Base-by-base conservation (phyloP, 1,140 invertebrate genomes). In the Trichomalopsis sarcophagae region DNA sequence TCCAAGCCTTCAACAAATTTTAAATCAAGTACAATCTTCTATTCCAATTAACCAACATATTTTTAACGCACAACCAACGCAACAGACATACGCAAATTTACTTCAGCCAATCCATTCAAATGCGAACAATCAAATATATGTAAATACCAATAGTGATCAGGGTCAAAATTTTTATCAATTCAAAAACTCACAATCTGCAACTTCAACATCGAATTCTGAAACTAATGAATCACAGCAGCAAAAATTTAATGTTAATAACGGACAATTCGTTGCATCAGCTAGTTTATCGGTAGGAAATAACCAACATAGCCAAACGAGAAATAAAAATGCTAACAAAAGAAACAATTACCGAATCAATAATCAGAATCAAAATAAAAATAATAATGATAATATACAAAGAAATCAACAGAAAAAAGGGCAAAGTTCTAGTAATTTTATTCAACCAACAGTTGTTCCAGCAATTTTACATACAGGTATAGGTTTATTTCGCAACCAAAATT, bases 371-470 rank as follows among this genome's bases (percentile, higher is more conserved):
- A 78, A 73, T 27, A 81, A 36, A 36, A 81, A 86, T 23, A 84
- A 80, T 50, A 78, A 88, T 30, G 81, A 84, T 68, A 50, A 73
- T 47, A 40, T 62, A 77, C 6, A 74, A 21, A 81, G 33, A 71
- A 86, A 86, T 69, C 50, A 86, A 33, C 89, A 90, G 82, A 47
- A 87, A 11, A 36, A 85, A 80, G 86, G 83, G 3, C 79, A 87
- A 76, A 91, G 89, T 73, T 85, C 82, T 30, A 92, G 91, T 82
- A 83, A 82, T 55, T 89, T 87, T 27, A 1, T 91, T 2, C 90
- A 91, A 78, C 85, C 89, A 69, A 87, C 90, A 69, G 50, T 92
- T 10, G 78, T 92, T 13, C 92, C 91, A 76, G 88, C 89, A 1
- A 68, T 91, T 14, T 75, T 92, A 27, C 90, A 92, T 17, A 85